phyloP scores from a whole-genome alignment of 2,888 invertebrate genomes.

The Rhagonycha fulva region DNA sequence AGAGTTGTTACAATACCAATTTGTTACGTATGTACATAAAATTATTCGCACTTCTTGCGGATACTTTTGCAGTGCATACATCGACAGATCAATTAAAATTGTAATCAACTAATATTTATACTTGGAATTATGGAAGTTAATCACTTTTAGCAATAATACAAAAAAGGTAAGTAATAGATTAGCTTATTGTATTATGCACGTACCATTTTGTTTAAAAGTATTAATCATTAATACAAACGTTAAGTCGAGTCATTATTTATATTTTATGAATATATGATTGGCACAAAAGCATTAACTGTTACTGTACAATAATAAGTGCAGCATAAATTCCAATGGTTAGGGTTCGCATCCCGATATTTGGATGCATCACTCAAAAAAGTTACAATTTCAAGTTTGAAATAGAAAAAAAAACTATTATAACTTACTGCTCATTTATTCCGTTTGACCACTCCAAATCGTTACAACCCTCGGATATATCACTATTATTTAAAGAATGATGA shows the following conservation, averaged over 20 bases:
- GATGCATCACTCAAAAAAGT: neutral
- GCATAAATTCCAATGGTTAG: neutral
- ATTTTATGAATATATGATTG: neutral
- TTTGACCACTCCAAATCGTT: constrained; percentile 16
- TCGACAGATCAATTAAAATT: neutral
- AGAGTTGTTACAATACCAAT: neutral
- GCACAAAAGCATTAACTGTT: neutral
- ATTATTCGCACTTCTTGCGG: neutral
- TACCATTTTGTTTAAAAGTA: constrained; percentile 2
- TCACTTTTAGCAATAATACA: neutral
- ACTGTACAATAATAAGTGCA: neutral
- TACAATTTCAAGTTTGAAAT: too few relatives aligned
- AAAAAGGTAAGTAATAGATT: neutral
- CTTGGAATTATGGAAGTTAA: neutral
- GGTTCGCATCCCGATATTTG: neutral
- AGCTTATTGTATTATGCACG: neutral
- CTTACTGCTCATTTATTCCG: constrained; percentile 20
- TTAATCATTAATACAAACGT: neutral
- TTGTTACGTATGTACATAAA: neutral
- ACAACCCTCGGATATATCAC: constrained; percentile 13
- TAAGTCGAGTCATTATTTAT: constrained; percentile 2
- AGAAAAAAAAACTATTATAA: neutral
- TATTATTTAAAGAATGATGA: constrained; percentile 11
- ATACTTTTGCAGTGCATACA: neutral
- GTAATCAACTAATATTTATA: neutral